Conservation (phyloP, 2,113 vertebrate genomes). For the Salvelinus namaycush region DNA sequence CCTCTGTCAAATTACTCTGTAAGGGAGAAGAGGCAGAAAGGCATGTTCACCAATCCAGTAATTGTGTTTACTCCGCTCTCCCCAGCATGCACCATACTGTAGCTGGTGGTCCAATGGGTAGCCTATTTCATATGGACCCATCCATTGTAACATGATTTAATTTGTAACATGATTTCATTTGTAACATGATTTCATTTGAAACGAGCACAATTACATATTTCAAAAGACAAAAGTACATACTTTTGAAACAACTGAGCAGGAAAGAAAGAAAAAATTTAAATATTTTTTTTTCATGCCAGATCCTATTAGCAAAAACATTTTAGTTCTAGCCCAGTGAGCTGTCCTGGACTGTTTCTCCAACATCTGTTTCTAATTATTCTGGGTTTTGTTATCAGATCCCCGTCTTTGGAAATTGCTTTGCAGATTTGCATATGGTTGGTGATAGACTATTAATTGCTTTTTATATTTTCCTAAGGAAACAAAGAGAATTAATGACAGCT, state of each 20-base stretch:
- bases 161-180: background rate
- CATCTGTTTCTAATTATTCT: slow-evolving; percentile 80
- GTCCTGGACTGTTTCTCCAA: slow-evolving; percentile 70
- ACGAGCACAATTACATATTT: no score
- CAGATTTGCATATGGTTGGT: slow-evolving; percentile 72
- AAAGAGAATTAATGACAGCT: slow-evolving; percentile 72
- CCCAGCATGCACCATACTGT: no score
- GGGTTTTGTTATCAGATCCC: slow-evolving; percentile 61
- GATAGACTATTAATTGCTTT: slow-evolving; percentile 74
- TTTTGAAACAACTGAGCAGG: no score
- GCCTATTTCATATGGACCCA: background rate
- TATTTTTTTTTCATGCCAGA: slow-evolving; percentile 47
- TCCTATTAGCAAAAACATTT: slow-evolving; percentile 73
- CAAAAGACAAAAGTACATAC: no score
- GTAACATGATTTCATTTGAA: background rate
- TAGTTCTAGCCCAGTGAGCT: slow-evolving; percentile 78
- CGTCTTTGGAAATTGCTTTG: slow-evolving; percentile 60
- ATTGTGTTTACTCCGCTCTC: no score
- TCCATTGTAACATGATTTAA: background rate
- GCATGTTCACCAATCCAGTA: no score
- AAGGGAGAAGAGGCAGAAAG: no score
- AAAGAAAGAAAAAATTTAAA: no score
- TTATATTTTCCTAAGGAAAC: slow-evolving; percentile 54
- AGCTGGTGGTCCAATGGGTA: no score
- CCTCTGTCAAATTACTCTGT: no score